Conservation (phyloP, 2,113 vertebrate genomes). For the Sardina pilchardus region DNA sequence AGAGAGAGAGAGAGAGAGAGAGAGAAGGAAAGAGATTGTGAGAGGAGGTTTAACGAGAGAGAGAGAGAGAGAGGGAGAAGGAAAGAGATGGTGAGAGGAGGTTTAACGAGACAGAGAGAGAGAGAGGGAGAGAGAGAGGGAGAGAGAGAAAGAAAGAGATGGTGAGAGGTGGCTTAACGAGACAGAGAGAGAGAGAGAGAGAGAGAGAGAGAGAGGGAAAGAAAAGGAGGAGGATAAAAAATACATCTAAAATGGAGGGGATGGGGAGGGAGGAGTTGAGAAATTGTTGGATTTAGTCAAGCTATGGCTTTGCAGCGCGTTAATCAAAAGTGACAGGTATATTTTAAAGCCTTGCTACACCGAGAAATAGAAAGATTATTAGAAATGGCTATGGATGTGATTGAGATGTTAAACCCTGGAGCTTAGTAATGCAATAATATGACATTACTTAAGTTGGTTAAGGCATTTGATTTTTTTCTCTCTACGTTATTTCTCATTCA, state of each 20-base stretch:
- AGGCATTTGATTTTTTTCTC: background rate
- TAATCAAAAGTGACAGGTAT: background rate
- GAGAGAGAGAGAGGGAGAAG: background rate
- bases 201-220: background rate
- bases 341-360: background rate
- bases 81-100: slow-evolving; percentile 84
- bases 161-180: slow-evolving; percentile 67
- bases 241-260: background rate
- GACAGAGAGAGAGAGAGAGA: fast-evolving
- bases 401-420: no score
- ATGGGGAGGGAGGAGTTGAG: background rate
- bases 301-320: background rate
- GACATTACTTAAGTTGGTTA: background rate
- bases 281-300: background rate
- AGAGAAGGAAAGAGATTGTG: background rate
- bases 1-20: slow-evolving; percentile 72
- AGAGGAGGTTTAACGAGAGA: no score
- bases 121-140: background rate
- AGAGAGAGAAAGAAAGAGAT: slow-evolving; percentile 79
- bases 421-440: background rate
- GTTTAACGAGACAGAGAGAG: background rate
- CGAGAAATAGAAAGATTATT: background rate
- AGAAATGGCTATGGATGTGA: background rate
- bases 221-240: background rate
- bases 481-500: background rate